A percentile compares a stretch with the other conserved stretches of the same genome.
Conservation (phyloP, 2,888 invertebrate genomes). For the Pyralis farinalis region DNA sequence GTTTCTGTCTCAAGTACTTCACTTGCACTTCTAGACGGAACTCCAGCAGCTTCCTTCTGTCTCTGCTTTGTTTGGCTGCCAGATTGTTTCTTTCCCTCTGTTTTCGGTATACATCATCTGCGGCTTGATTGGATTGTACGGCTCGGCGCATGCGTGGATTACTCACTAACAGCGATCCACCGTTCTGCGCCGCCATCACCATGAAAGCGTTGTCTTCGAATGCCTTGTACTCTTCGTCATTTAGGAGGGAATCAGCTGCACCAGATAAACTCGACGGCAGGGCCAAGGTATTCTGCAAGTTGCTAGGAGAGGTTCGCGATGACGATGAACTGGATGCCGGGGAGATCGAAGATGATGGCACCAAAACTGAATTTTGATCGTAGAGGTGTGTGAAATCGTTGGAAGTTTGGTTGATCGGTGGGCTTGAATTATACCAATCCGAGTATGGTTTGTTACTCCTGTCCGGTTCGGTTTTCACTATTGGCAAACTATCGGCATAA, state of each 20-base stretch:
- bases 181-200: conserved; percentile 83
- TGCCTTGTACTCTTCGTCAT: conserved; percentile 83
- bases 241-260: conserved; percentile 46
- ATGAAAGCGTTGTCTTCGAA: conserved; percentile 86
- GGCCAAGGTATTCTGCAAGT: conserved; percentile 20
- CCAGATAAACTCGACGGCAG: conserved; percentile 60
- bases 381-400: no score
- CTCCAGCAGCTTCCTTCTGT: conserved; percentile 93
- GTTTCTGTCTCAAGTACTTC: conserved; percentile 92
- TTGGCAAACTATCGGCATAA: conserved; percentile 51
- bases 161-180: conserved; percentile 74
- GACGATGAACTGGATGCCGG: conserved; percentile 44
- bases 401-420: conserved; percentile 20
- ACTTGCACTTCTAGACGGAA: conserved; percentile 95
- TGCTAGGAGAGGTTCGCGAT: conserved; percentile 14
- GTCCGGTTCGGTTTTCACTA: conserved; percentile 34
- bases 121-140: conserved; percentile 32
- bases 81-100: conserved; percentile 95
- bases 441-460: neutral
- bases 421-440: no score
- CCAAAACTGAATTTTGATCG: no score
- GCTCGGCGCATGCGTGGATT: conserved; percentile 88
- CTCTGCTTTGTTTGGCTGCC: conserved; percentile 95
- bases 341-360: conserved; percentile 37
- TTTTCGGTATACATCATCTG: conserved; percentile 58